Evolutionary conservation across 2,113 vertebrate species (phyloP).

Genomic region (Marcusenius ussheri): DNA sequence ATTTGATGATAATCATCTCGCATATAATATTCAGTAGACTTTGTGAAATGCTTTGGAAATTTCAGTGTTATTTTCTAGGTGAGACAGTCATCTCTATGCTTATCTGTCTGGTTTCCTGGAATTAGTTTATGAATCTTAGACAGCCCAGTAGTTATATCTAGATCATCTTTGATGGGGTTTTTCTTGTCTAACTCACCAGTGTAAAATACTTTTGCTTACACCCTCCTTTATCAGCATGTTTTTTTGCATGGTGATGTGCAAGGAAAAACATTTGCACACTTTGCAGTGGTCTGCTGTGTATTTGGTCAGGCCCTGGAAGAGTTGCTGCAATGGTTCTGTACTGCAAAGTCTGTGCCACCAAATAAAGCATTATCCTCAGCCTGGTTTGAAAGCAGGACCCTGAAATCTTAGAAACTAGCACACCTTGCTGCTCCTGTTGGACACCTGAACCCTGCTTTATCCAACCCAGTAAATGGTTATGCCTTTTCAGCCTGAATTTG

Average conservation of each 20-base stretch:
- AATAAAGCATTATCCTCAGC: conserved; percentile 78
- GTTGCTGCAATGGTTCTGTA: conserved; percentile 83
- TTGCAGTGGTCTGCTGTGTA: conserved; percentile 68
- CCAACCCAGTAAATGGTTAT: conserved; percentile 82
- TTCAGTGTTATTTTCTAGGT: background rate
- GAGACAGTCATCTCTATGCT: background rate
- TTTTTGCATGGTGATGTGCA: background rate
- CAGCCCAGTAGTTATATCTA: background rate
- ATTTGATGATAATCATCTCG: background rate
- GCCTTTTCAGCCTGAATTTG: conserved; percentile 61
- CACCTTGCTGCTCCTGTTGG: conserved; percentile 61
- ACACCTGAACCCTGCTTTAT: conserved; percentile 82
- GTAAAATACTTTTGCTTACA: conserved; percentile 76
- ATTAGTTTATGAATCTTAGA: background rate
- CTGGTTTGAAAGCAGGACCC: conserved; percentile 79
- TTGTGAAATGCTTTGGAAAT: background rate
- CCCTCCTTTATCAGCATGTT: conserved; percentile 70
- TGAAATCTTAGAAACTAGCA: conserved; percentile 52
- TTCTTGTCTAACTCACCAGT: conserved; percentile 63
- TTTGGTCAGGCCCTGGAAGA: conserved; percentile 77
- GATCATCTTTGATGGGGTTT: background rate
- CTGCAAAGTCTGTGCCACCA: conserved; percentile 78
- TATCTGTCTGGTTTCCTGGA: background rate
- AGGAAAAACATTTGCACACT: too few relatives aligned
- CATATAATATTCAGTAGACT: background rate